These are phyloP conservation scores for Neofelis nebulosa DNA, from an alignment of 2,113 vertebrate species.

Conservation along the genomic window DNA sequence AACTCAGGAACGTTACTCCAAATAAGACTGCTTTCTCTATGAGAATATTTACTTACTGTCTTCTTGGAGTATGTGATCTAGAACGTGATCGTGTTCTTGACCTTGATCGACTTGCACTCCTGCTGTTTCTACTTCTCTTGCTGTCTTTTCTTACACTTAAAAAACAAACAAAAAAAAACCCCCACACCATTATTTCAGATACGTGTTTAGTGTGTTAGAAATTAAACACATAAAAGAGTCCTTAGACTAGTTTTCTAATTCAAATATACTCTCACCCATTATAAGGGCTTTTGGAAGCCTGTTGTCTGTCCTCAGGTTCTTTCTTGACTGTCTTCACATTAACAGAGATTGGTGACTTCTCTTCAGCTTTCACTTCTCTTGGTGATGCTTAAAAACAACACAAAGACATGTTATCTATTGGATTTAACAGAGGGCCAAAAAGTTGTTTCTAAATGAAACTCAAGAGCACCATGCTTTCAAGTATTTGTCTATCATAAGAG, in stretches of 20 bases:
- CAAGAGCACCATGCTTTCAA: background rate
- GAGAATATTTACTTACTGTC: conserved; percentile 90
- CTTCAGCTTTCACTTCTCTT: conserved; percentile 92
- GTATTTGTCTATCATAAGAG: background rate
- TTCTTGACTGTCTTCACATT: conserved; percentile 92
- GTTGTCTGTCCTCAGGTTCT: conserved; percentile 92
- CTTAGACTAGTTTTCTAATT: background rate
- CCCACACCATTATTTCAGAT: background rate
- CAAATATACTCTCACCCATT: conserved; percentile 91
- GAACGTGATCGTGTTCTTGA: conserved; percentile 94
- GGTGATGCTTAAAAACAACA: conserved; percentile 87
- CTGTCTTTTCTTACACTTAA: conserved; percentile 94
- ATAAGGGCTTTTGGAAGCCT: conserved; percentile 95
- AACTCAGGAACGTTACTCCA: background rate
- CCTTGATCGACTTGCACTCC: conserved; percentile 91
- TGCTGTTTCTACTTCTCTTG: conserved; percentile 94
- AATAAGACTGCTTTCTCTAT: background rate
- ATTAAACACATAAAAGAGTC: background rate
- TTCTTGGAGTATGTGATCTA: conserved; percentile 91
- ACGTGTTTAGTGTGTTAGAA: accelerated
- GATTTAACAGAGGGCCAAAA: background rate
- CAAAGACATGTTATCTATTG: background rate
- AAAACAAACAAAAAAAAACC: background rate
- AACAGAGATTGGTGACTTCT: conserved; percentile 92
- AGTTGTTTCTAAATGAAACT: background rate